Evolutionary conservation across 2,113 vertebrate genomes (phyloP).

Genomic region (Talpa occidentalis): DNA sequence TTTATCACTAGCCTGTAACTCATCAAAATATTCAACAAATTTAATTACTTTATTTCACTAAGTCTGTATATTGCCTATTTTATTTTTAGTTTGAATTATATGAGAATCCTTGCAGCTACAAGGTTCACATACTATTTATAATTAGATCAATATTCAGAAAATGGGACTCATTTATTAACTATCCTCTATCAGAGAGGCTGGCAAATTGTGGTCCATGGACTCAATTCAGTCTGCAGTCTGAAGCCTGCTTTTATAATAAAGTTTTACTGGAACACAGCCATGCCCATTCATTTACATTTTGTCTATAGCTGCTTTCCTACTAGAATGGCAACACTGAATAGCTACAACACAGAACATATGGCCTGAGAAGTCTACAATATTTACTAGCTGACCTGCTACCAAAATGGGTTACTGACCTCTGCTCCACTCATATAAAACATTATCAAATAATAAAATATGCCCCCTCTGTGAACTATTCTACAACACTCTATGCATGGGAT

Average conservation of each 20-base stretch:
- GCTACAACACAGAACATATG: background rate
- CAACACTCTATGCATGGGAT: background rate
- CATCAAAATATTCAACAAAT: background rate
- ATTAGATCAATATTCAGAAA: background rate
- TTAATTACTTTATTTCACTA: background rate
- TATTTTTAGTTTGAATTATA: slow-evolving; percentile 26
- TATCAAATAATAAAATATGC: slow-evolving; percentile 5
- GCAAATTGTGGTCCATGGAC: background rate
- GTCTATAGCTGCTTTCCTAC: background rate
- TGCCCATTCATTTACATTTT: background rate
- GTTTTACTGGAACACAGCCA: background rate
- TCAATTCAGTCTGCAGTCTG: background rate
- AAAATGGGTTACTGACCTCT: background rate
- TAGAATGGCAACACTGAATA: background rate
- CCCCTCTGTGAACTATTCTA: background rate
- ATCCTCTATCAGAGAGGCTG: background rate
- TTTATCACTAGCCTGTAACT: background rate
- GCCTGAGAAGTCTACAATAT: background rate
- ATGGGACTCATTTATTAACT: background rate
- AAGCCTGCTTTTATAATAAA: background rate
- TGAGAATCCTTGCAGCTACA: background rate
- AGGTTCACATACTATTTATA: background rate
- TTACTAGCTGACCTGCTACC: background rate
- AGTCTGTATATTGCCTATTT: background rate
- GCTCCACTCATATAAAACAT: background rate